These are phyloP conservation scores for Troides helena DNA, from an alignment of 2,888 invertebrate genomes.

Conservation along the genomic window DNA sequence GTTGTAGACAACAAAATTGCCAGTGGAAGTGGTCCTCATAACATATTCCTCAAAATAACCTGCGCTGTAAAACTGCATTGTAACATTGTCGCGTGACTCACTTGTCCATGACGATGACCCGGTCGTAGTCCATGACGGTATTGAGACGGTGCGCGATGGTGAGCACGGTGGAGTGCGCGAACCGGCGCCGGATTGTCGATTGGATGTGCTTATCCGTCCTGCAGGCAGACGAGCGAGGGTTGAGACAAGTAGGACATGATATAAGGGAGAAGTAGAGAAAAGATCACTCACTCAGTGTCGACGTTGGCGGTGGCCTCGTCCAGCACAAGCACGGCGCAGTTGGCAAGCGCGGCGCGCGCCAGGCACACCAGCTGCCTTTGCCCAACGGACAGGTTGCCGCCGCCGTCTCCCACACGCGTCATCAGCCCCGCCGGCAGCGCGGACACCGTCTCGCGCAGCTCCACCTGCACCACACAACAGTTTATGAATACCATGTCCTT, in stretches of 20 bases:
- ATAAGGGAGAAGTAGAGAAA: not conserved
- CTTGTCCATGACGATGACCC: constrained; percentile 90
- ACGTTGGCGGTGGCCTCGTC: constrained; percentile 96
- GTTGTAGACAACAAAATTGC: too few species aligned
- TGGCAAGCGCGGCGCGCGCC: constrained; percentile 84
- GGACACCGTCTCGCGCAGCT: constrained; percentile 81
- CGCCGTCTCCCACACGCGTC: constrained; percentile 83
- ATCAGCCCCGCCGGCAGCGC: constrained; percentile 80
- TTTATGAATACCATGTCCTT: too few species aligned
- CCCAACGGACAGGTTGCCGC: constrained; percentile 84
- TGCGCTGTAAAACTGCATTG: too few species aligned
- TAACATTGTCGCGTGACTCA: constrained; percentile 37
- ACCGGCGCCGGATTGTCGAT: constrained; percentile 85
- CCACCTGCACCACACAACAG: constrained; percentile 68
- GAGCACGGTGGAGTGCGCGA: constrained; percentile 86
- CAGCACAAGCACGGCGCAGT: constrained; percentile 84
- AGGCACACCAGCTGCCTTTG: constrained; percentile 86
- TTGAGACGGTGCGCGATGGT: constrained; percentile 92
- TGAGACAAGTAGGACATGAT: not conserved
- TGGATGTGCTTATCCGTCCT: constrained; percentile 89
- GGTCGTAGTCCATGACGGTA: constrained; percentile 92
- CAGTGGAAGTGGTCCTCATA: too few species aligned
- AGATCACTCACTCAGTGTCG: constrained; percentile 84
- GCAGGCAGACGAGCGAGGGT: not conserved
- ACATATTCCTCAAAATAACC: too few species aligned